A percentile compares a stretch with the other conserved stretches of the same genome.
Conservation (phyloP, 1,140 invertebrate genomes). For the Euschistus heros region DNA sequence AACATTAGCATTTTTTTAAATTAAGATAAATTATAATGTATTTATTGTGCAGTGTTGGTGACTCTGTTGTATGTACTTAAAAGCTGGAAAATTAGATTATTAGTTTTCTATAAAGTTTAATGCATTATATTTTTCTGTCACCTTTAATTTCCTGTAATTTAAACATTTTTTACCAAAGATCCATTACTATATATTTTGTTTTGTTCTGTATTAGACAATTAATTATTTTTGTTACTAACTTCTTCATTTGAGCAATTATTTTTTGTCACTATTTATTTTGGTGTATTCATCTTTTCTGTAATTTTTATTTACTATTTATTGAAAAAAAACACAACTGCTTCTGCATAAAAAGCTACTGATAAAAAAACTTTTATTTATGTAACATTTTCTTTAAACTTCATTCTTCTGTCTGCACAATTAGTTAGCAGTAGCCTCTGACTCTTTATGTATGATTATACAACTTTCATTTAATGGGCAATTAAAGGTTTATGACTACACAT, state of each 20-base stretch:
- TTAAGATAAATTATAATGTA: not conserved
- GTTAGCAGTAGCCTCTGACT: not conserved
- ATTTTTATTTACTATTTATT: not conserved
- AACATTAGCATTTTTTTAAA: constrained; percentile 1
- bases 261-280: not conserved
- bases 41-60: not conserved
- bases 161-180: constrained; percentile 1
- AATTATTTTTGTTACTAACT: not conserved
- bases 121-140: not conserved
- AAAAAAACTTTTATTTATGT: not conserved
- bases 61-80: not conserved
- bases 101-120: not conserved
- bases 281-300: not conserved
- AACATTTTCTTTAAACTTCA: not conserved
- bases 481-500: not conserved
- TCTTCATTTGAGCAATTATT: not conserved
- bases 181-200: constrained; percentile 1
- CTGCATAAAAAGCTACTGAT: not conserved
- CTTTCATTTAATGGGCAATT: not conserved
- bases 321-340: not conserved
- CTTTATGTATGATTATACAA: not conserved
- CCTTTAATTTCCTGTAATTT: not conserved
- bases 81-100: not conserved
- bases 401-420: not conserved
- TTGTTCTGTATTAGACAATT: not conserved